Percentiles rank a stretch among this genome's conserved stretches.
phyloP scores from a whole-genome alignment of 2,888 invertebrate genomes.

The Hirudinaria manillensis region DNA sequence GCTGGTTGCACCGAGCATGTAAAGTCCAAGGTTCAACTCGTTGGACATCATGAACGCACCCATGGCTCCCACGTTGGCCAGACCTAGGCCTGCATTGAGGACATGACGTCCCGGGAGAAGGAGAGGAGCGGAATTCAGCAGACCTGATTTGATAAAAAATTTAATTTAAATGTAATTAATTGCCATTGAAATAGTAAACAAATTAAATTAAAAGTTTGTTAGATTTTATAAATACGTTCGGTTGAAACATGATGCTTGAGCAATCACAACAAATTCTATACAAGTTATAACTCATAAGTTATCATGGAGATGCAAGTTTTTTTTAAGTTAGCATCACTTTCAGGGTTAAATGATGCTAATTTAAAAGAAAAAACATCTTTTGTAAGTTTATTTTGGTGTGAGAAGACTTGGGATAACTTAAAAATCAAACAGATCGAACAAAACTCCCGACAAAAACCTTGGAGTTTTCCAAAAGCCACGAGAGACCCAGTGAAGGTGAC shows the following conservation, averaged over 20 bases:
- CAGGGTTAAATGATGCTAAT: too few relatives aligned
- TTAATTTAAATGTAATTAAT: background rate
- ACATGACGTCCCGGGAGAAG: conserved; percentile 75
- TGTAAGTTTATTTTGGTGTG: too few relatives aligned
- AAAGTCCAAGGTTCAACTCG: conserved; percentile 66
- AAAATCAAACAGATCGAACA: too few relatives aligned
- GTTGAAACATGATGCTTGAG: too few relatives aligned
- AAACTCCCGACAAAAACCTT: conserved; percentile 54
- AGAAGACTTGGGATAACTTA: too few relatives aligned
- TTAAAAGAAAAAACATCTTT: too few relatives aligned
- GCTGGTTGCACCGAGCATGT: conserved; percentile 70
- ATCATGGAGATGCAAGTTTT: too few relatives aligned
- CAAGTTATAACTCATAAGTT: too few relatives aligned
- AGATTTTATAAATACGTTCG: background rate
- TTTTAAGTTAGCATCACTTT: too few relatives aligned
- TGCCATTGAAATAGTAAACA: background rate
- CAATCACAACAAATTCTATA: too few relatives aligned
- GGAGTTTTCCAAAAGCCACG: conserved; percentile 82
- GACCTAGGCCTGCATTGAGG: conserved; percentile 66
- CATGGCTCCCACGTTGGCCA: conserved; percentile 69
- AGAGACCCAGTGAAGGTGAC: conserved; percentile 82
- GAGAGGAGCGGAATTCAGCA: conserved; percentile 72
- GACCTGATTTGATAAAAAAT: conserved; percentile 52
- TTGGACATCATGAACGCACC: conserved; percentile 64
- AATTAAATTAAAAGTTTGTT: background rate